Percentiles rank a stretch among this genome's conserved stretches.
Conservation (phyloP, 1,140 invertebrate species). For the Episyrphus balteatus region DNA sequence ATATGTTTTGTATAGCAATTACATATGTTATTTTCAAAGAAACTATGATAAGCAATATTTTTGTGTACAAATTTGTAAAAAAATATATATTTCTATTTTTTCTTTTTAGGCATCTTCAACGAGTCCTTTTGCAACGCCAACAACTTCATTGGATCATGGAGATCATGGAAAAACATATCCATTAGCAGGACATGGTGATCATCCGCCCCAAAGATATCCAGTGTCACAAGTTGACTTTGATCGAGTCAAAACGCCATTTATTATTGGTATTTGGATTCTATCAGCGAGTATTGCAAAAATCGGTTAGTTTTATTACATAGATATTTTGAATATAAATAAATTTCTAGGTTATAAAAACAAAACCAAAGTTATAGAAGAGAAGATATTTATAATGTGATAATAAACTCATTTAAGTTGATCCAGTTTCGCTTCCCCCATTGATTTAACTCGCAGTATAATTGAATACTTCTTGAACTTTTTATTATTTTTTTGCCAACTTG, state of each 20-base stretch:
- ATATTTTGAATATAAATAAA: no score
- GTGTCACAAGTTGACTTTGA: conserved; percentile 76
- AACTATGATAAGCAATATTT: no score
- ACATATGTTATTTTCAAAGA: no score
- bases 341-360: no score
- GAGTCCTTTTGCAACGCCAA: not conserved
- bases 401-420: no score
- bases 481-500: no score
- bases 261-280: conserved; percentile 90
- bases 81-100: not conserved
- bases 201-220: conserved; percentile 44
- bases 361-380: no score
- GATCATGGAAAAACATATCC: not conserved
- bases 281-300: conserved; percentile 90
- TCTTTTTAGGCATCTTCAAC: not conserved
- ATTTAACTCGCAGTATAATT: no score
- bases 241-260: conserved; percentile 80
- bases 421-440: no score
- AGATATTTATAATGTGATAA: no score
- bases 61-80: not conserved
- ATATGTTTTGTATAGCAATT: no score
- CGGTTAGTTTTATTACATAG: conserved; percentile 50
- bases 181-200: not conserved
- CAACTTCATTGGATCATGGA: not conserved
- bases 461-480: no score